Conservation (phyloP, 2,797 vertebrate genomes). For the Garrulus glandarius region DNA sequence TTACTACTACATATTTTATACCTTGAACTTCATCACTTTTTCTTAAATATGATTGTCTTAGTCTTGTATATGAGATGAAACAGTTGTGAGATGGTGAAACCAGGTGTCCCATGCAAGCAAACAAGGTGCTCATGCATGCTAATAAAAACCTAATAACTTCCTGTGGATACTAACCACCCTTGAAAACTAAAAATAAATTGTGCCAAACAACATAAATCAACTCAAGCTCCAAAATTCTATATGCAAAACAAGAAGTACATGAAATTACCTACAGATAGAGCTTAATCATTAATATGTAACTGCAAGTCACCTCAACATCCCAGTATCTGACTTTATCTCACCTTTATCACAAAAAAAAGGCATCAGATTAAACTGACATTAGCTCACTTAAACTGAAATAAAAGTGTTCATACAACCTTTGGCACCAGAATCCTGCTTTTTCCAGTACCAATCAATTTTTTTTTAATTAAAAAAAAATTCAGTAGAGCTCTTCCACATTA, state of each 20-base stretch:
- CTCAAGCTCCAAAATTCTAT: background rate
- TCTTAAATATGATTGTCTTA: background rate
- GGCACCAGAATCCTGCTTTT: background rate
- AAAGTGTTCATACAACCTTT: background rate
- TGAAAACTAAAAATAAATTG: background rate
- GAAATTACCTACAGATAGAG: background rate
- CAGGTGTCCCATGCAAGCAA: background rate
- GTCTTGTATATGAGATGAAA: background rate
- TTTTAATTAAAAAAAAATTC: background rate
- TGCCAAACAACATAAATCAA: background rate
- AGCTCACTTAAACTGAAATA: background rate
- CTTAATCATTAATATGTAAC: background rate
- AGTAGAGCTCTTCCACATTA: background rate
- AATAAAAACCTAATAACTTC: background rate
- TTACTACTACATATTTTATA: background rate
- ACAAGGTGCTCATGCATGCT: background rate
- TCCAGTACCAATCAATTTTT: accelerated
- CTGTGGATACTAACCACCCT: background rate
- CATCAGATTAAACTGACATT: background rate
- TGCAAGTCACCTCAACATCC: background rate
- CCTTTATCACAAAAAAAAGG: background rate
- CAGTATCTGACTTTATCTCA: background rate
- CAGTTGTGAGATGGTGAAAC: background rate
- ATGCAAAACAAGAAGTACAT: background rate
- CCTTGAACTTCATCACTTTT: background rate